phyloP scores from a whole-genome alignment of 2,888 invertebrate species.

The Lymantria monacha region DNA sequence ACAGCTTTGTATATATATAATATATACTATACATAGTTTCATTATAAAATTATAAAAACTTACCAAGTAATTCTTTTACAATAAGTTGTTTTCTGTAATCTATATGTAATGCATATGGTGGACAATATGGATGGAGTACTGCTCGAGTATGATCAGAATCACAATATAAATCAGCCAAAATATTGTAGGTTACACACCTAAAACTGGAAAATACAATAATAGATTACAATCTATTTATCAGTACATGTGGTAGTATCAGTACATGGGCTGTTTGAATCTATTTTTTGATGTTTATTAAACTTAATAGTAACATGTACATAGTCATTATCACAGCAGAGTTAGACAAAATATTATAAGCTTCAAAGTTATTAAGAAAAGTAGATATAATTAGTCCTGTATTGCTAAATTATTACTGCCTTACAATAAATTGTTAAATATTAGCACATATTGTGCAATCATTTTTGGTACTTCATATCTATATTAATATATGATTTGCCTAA shows the following conservation, averaged over 20 bases:
- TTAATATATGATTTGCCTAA: no score
- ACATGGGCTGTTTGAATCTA: background rate
- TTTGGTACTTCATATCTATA: no score
- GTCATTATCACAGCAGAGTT: no score
- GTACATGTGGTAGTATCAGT: background rate
- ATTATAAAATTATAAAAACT: constrained; percentile 10
- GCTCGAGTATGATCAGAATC: constrained; percentile 90
- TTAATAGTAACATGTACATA: no score
- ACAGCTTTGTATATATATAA: no score
- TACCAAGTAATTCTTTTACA: constrained; percentile 90
- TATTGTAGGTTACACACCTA: constrained; percentile 93
- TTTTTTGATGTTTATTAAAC: background rate
- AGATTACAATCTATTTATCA: background rate
- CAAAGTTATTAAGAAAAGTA: no score
- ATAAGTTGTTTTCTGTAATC: constrained; percentile 94
- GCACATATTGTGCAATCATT: no score
- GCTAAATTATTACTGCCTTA: background rate
- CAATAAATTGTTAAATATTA: no score
- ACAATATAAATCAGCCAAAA: constrained; percentile 95
- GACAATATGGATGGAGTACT: constrained; percentile 92
- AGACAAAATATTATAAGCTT: no score
- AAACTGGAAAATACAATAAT: constrained; percentile 84
- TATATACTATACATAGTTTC: no score
- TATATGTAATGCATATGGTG: constrained; percentile 88
- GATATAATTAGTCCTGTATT: no score